Base-by-base conservation (phyloP, 2,797 vertebrate species). In the Eidolon dupreanum region DNA sequence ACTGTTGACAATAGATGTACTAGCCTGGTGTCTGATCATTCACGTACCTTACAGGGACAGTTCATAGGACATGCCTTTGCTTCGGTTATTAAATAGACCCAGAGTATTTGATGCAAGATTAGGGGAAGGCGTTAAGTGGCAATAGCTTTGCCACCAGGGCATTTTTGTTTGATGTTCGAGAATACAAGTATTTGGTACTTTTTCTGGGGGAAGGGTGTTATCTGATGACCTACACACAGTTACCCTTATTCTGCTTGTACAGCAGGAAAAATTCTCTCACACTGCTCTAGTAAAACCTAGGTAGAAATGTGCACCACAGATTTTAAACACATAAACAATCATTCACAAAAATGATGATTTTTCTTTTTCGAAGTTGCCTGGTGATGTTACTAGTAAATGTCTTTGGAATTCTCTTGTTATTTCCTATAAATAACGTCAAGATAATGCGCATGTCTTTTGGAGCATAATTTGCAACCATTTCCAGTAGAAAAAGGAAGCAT, bases 391-490 rank as follows among this genome's bases (percentile, higher is more conserved):
- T 97, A 98, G 97, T 96, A 98, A 98, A 98, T 93, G 96, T 98
- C 98, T 98, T 97, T 96, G 93, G 96, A 98, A 98, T 98, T 95
- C 96, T 98, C 70, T 93, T 97, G 97, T 97, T 97, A 90, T 97
- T 98, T 97, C 93, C 83, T 97, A 97, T 94, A 95, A 98, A 97
- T 94, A 97, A 86, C 90, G 97, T 96, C 66, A 96, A 74, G 31
- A 63, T 78, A 87, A 82, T 51, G 93, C 68, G 73, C 88, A 73
- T 94, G 97, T 97, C 97, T 97, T 97, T 97, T 51, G 55, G 97
- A 98, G 96, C 93, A 97, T 94, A 97, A 88, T 77, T 97, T 96
- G 82, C 73, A 96, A 97, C 68, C 88, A 94, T 97, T 97, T 98
- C 57, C 59, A 74, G 36, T 2, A 61, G 85, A 83, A 84, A 96